phyloP scores from a whole-genome alignment of 2,888 invertebrate genomes.

The Cerastoderma edule region DNA sequence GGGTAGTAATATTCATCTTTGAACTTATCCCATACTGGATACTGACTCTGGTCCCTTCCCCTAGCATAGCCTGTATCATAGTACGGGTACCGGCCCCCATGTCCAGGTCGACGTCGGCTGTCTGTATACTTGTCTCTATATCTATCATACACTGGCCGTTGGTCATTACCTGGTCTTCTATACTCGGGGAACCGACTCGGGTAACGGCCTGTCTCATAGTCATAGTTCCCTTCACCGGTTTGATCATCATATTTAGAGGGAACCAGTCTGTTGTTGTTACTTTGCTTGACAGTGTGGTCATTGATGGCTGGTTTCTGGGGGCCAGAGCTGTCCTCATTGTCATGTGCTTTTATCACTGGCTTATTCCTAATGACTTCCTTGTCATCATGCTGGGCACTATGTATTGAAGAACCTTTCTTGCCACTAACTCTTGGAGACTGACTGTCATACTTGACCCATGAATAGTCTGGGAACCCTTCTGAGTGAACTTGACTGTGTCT shows the following conservation, averaged over 20 bases:
- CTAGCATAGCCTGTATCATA: conserved; percentile 49
- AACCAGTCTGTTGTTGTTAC: background rate
- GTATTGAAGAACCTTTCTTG: conserved; percentile 40
- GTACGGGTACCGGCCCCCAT: conserved; percentile 55
- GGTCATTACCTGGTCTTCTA: conserved; percentile 31
- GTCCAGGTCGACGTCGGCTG: conserved; percentile 39
- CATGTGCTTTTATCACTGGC: background rate
- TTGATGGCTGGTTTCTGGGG: background rate
- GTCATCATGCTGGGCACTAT: background rate
- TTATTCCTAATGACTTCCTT: background rate
- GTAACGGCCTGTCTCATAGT: conserved; percentile 23
- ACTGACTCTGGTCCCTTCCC: conserved; percentile 41
- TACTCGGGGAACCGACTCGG: conserved; percentile 29
- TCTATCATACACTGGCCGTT: conserved; percentile 45
- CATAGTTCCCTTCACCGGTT: background rate
- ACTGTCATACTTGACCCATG: conserved; percentile 50
- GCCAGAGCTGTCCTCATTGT: background rate
- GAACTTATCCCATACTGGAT: conserved; percentile 56
- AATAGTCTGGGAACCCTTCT: conserved; percentile 53
- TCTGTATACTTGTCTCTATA: conserved; percentile 32
- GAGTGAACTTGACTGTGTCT: conserved; percentile 36
- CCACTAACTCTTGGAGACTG: conserved; percentile 52
- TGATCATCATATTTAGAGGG: conserved; percentile 13
- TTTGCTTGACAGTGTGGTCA: conserved; percentile 3
- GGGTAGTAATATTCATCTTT: conserved; percentile 59